Base-by-base conservation (phyloP, 1,140 invertebrate genomes). In the Aphaenogaster rudis region DNA sequence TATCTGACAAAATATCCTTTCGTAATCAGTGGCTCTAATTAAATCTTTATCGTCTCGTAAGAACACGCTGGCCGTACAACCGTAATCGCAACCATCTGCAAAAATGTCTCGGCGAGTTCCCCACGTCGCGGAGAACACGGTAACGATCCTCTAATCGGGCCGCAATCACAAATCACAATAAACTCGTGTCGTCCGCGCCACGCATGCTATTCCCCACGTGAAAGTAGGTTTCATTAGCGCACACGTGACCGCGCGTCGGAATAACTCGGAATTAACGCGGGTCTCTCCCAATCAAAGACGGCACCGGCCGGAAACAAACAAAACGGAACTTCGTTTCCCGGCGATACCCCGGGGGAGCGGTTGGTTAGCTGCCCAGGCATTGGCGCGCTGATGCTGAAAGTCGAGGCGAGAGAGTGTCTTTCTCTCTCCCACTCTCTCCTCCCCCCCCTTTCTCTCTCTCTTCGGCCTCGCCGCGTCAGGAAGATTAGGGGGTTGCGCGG, bases 241-340 rank as follows among this genome's bases (percentile, higher is more conserved):
- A 87, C 92, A 93, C 93, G 94, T 93, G 93, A 94, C 93, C 88
- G 84, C 92, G 93, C 91, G 93, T 94, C 90, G 90, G 90, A 93
- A 93, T 92, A 93, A 93, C 91, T 94, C 90, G 87, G 93, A 92
- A 94, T 95, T 94, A 94, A 93, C 91, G 88, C 86, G 88, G 86
- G 88, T 85, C 92, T 92, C 88, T 92, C 88, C 93, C 93, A 94
- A 94, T 94, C 94, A 93, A 92, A 94, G 91, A 88, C 90, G 91
- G 91, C 79, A 87, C 86, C 81, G 69, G 45, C 50, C 66, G 66
- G 72, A 76, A 87, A 71, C 88, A 90, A 90, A 90, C 86, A 90
- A 90, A 90, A 74, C 74, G 74, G 76, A 71, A 61, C 84, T 88
- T 88, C 88, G 89, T 88, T 88, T 81, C 64, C 86, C 61, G 74